phyloP scores from a whole-genome alignment of 2,113 vertebrate genomes.

The Larimichthys polyactis region DNA sequence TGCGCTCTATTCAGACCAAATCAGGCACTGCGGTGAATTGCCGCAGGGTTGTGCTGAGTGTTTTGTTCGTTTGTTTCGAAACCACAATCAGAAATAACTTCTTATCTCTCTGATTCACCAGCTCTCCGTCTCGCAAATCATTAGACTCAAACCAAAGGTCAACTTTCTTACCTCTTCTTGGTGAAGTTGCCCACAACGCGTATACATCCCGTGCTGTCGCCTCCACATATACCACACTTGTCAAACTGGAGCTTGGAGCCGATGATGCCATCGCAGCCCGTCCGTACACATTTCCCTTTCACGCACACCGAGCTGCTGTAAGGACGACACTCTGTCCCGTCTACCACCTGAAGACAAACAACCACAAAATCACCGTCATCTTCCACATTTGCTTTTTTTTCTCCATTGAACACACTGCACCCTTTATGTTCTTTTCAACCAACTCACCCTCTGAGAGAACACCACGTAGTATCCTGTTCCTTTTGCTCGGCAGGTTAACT shows the following conservation, averaged over 20 bases:
- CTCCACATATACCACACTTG: constrained; percentile 96
- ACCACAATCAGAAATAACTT: no score
- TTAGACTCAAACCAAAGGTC: no score
- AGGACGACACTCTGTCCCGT: constrained; percentile 95
- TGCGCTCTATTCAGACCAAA: no score
- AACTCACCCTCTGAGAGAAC: constrained; percentile 95
- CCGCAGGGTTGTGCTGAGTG: no score
- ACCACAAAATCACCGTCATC: background rate
- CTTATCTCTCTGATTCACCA: no score
- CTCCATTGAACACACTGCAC: background rate
- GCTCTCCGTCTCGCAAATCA: no score
- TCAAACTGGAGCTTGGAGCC: constrained; percentile 98
- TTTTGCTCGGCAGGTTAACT: constrained; percentile 96
- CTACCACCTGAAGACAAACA: constrained; percentile 86
- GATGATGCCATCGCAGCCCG: constrained; percentile 96
- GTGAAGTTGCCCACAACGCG: constrained; percentile 94
- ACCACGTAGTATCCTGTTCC: constrained; percentile 98
- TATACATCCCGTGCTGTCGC: constrained; percentile 93
- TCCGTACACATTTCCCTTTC: constrained; percentile 93
- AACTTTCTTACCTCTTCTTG: constrained; percentile 90
- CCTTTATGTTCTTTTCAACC: no score
- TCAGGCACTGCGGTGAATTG: no score
- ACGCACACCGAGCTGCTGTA: constrained; percentile 96
- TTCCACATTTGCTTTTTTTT: background rate
- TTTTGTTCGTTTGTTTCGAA: no score